Evolutionary conservation across 2,113 vertebrate species (phyloP).

Genomic region (Micromys minutus): DNA sequence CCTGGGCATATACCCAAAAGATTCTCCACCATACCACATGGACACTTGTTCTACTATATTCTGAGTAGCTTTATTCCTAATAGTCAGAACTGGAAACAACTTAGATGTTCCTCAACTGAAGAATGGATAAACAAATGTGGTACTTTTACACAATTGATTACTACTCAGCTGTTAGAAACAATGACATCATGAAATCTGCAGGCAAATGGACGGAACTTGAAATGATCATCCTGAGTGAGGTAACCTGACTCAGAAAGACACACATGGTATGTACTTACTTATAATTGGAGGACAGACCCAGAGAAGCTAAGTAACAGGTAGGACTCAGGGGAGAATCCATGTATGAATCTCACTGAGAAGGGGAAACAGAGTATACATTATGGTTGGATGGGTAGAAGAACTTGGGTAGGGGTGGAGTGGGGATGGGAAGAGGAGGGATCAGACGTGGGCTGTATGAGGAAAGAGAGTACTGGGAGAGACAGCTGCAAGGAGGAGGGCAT

Average conservation of each 20-base stretch:
- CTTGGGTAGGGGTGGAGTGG: neutral
- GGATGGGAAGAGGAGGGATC: neutral
- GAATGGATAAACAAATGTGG: neutral
- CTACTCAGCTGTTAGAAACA: too few species aligned
- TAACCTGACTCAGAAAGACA: too few species aligned
- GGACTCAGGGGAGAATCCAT: neutral
- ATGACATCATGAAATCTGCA: too few species aligned
- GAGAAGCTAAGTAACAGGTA: neutral
- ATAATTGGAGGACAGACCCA: neutral
- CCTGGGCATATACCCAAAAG: neutral
- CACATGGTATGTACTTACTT: too few species aligned
- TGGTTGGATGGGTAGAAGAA: neutral
- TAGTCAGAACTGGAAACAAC: neutral
- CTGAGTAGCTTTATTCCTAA: neutral
- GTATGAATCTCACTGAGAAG: neutral
- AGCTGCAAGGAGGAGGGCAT: neutral
- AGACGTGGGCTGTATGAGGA: neutral
- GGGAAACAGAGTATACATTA: neutral
- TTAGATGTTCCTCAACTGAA: neutral
- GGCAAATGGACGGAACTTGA: too few species aligned
- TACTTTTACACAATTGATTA: neutral
- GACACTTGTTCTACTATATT: neutral
- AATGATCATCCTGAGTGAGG: too few species aligned
- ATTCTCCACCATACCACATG: neutral
- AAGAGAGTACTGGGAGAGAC: neutral